A percentile compares a stretch with the other conserved stretches of the same genome.
Evolutionary conservation across 2,888 invertebrate species (phyloP).

Genomic region (Lampropteryx suffumata): DNA sequence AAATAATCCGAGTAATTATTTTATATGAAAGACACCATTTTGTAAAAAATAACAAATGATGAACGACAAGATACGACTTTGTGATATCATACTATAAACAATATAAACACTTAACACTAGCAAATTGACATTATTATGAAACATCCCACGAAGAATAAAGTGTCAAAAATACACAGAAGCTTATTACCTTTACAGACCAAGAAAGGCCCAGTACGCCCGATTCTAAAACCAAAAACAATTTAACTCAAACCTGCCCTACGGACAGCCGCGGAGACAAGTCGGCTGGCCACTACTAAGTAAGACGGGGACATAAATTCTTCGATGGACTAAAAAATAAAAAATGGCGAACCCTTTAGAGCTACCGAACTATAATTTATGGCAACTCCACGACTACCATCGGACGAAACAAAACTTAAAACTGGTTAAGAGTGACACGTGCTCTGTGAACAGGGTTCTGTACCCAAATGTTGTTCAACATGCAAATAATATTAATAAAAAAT

Average conservation of each 20-base stretch:
- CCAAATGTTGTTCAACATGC: neutral
- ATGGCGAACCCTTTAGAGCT: constrained; percentile 78
- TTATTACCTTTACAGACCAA: neutral
- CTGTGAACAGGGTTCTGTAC: constrained; percentile 20
- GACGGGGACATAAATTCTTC: constrained; percentile 82
- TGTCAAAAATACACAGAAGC: too few relatives aligned
- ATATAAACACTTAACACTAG: too few relatives aligned
- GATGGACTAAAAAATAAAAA: constrained; percentile 77
- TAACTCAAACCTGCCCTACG: neutral
- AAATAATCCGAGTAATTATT: too few relatives aligned
- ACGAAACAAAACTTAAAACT: constrained; percentile 58
- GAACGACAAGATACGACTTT: too few relatives aligned
- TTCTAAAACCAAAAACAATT: neutral
- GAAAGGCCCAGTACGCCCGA: neutral
- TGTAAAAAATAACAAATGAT: too few relatives aligned
- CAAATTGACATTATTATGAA: too few relatives aligned
- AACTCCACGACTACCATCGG: constrained; percentile 68
- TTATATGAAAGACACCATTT: too few relatives aligned
- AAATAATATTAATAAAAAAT: too few relatives aligned
- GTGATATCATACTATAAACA: too few relatives aligned
- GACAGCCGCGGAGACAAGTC: constrained; percentile 47
- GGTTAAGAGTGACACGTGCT: constrained; percentile 31
- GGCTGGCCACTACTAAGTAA: constrained; percentile 79
- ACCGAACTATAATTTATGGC: constrained; percentile 83
- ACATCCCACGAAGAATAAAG: too few relatives aligned